Conservation (phyloP, 2,797 vertebrate species). For the Microctenopoma stevenorrisi region DNA sequence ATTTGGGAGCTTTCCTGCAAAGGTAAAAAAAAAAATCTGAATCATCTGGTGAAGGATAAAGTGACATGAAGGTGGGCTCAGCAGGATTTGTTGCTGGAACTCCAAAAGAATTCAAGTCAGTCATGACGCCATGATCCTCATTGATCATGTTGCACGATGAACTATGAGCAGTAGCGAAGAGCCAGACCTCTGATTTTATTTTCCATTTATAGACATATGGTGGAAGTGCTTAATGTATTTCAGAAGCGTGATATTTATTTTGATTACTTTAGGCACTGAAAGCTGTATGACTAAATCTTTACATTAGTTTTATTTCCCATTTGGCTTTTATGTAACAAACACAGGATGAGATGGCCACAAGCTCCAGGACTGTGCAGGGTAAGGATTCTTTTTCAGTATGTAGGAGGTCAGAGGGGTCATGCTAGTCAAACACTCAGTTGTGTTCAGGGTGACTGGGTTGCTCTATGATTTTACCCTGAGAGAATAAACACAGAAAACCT, state of each 20-base stretch:
- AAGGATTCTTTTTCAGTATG: constrained; percentile 10
- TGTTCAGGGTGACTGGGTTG: constrained; percentile 21
- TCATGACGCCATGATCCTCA: constrained; percentile 3
- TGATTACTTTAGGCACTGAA: constrained; percentile 5
- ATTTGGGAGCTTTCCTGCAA: constrained; percentile 44
- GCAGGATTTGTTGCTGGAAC: constrained; percentile 32
- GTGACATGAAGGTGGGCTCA: constrained; percentile 14
- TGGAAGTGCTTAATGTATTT: constrained; percentile 5
- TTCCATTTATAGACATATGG: constrained; percentile 1
- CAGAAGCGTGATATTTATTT: background rate
- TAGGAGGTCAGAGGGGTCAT: constrained; percentile 43
- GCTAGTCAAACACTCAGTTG: constrained; percentile 22
- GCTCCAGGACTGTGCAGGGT: constrained; percentile 21
- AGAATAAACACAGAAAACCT: constrained; percentile 54
- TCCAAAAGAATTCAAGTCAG: constrained; percentile 26
- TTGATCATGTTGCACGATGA: background rate
- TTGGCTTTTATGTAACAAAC: constrained; percentile 29
- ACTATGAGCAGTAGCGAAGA: constrained; percentile 10
- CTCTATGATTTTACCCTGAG: constrained; percentile 27
- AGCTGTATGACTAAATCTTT: constrained; percentile 7
- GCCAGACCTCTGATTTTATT: too few species aligned
- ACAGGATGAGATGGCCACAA: background rate
- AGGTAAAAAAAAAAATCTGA: constrained; percentile 28
- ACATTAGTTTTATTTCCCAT: constrained; percentile 1
- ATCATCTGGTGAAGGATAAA: constrained; percentile 46